Base-by-base conservation (phyloP, 2,888 invertebrate genomes). In the Xanthorhoe designata region DNA sequence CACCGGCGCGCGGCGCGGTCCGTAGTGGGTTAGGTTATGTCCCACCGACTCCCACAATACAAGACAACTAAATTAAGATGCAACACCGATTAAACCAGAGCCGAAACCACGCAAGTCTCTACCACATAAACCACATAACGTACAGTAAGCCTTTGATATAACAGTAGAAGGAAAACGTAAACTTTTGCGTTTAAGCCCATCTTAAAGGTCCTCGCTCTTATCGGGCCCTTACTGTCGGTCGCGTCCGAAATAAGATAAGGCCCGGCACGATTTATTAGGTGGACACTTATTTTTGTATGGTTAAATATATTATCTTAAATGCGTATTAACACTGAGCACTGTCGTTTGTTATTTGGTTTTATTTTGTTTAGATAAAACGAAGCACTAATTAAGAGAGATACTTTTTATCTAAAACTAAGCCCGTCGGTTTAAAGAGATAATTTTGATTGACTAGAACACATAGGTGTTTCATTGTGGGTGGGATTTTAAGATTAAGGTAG, bases 51-150 rank as follows among this genome's bases (percentile, higher is more conserved):
- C 86, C 85, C 85, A 88, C 86, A 79, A 79, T 89, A 92, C 91
- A 91, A 89, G 91, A 92, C 89, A 92, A 91, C 91, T 92, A 91
- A 92, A 92, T 92, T 92, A 92, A 92, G 92, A 92, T 92, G 88
- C 91, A 83, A 88, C 91, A 78, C 90, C 88, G 92, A 92, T 92
- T 91, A 90, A 85, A 80, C 78, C 78, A 80, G 73, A 70, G 78
- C 76, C 68, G 64, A 77, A 77, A 67, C 75, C 69, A 65, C 75
- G 64, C 76, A 66, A 88, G 85, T 86, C 88, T 69, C 78, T 79
- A 79, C 78, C 72, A 74, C 72, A 13, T 67, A 74, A 78, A 72
- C 56, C 17, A 70, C 56, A 58, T 54, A 55, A 71, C 72, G 73
- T 62, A 74, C n/a, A 81, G 82, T 75, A 64, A 62, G 61, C 74